Evolutionary conservation across 2,113 vertebrate species (phyloP), one percentile per base, ranked within the genome.

Genomic region (Daboia siamensis): DNA sequence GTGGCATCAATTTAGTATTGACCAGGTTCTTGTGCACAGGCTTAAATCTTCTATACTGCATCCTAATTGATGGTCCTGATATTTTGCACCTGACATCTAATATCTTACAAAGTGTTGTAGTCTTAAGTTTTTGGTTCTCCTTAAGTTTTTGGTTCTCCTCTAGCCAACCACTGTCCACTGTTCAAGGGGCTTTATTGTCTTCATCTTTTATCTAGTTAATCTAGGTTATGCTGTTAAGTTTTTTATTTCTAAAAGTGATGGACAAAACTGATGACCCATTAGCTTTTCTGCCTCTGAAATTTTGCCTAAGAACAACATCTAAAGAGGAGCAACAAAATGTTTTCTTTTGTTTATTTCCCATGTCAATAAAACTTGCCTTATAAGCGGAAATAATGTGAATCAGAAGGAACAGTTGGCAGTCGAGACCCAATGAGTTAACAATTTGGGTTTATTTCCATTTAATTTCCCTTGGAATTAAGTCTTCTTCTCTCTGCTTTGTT

Each of bases 401-500:
- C 39, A n/a, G 46, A n/a, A 80, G 61, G 52, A 87, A 84, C 21
- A 2, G 64, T 52, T 39, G 29, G 29, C 39, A 61, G 3, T 10
- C 24, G 9, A 89, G 91, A 44, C 5, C 52, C 64, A 46, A 11
- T 85, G 29, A 86, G 44, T 59, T 33, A 92, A 90, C 44, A 84
- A 56, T 64, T 86, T 90, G 2, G 11, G 54, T 23, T 57, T 57
- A 24, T 8, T 90, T 51, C 59, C 5, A 59, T 85, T 92, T 89
- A 15, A 84, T 52, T 59, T 90, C 87, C 88, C 88, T 33, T 48
- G 74, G 74, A 90, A 90, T 94, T 92, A 2, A 44, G 54, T 90
- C 95, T 94, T 96, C 92, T 93, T 94, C 56, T 95, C 93, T 94
- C 48, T 95, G 96, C 90, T 96, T 96, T 95, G 94, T 93, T 96